Percentiles rank a stretch among this genome's conserved stretches.
Evolutionary conservation across 2,113 vertebrate genomes (phyloP).

Genomic region (Malurus alboscapulatus): DNA sequence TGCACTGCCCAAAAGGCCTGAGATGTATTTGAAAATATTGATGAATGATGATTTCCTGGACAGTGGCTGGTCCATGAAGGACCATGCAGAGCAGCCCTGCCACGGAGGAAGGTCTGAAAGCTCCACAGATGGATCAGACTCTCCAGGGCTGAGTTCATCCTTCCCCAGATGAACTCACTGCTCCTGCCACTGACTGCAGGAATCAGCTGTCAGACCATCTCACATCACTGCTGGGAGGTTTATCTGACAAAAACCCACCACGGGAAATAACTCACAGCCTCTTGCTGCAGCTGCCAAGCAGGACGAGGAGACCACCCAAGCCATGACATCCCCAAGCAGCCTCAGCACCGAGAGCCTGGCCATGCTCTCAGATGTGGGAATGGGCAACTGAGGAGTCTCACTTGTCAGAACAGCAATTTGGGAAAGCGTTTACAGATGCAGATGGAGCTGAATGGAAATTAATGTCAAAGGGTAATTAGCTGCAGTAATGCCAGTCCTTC

Average conservation of each 20-base stretch:
- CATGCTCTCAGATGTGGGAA: neutral
- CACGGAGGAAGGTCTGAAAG: neutral
- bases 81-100: neutral
- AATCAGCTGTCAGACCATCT: slow-evolving; percentile 5
- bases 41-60: neutral
- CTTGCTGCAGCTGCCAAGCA: slow-evolving; percentile 15
- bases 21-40: neutral
- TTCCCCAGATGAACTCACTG: neutral
- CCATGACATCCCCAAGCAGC: neutral
- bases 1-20: neutral
- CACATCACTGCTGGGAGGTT: neutral
- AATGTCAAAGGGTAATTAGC: neutral
- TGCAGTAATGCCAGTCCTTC: neutral
- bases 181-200: neutral
- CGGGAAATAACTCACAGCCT: slow-evolving; percentile 9
- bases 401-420: slow-evolving; percentile 32
- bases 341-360: neutral
- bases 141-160: neutral
- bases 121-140: neutral
- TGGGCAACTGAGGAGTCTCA: slow-evolving; percentile 4
- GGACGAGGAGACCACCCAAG: slow-evolving; percentile 51
- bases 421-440: slow-evolving; percentile 9
- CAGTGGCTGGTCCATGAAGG: neutral
- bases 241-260: slow-evolving; percentile 17
- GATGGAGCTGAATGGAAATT: neutral